A percentile compares a stretch with the other conserved stretches of the same genome.
These are phyloP conservation scores for Hydrocynus forskahlii DNA, from an alignment of 2,797 vertebrate species.

Conservation along the genomic window DNA sequence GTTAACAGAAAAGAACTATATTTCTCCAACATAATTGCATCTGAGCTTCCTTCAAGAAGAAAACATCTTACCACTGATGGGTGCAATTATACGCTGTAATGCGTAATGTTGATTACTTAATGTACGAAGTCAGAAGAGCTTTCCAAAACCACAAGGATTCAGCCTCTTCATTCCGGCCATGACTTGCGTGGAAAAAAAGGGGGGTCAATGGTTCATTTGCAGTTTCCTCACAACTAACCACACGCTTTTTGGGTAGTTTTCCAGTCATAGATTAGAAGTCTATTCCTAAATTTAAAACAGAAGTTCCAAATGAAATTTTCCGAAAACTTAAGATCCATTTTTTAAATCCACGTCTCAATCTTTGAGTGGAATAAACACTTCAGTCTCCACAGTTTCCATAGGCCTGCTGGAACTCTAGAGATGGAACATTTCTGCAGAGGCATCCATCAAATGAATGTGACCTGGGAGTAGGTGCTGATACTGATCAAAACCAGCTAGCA, in stretches of 20 bases:
- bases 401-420: constrained; percentile 14
- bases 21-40: neutral
- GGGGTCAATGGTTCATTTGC: neutral
- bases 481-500: neutral
- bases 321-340: no score
- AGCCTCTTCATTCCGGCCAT: neutral
- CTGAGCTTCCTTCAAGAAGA: constrained; percentile 28
- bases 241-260: neutral
- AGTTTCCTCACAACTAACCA: neutral
- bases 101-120: neutral
- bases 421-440: constrained; percentile 16
- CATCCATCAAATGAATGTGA: constrained; percentile 7
- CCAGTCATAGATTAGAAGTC: neutral
- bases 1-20: neutral
- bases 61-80: neutral
- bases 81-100: constrained; percentile 5
- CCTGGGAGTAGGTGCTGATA: neutral
- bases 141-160: constrained; percentile 6
- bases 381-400: constrained; percentile 30
- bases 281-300: neutral
- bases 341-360: neutral
- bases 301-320: neutral
- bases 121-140: neutral
- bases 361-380: constrained; percentile 30
- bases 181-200: neutral